Evolutionary conservation across 2,797 vertebrate species (phyloP).

Genomic region (Coregonus suidteri): DNA sequence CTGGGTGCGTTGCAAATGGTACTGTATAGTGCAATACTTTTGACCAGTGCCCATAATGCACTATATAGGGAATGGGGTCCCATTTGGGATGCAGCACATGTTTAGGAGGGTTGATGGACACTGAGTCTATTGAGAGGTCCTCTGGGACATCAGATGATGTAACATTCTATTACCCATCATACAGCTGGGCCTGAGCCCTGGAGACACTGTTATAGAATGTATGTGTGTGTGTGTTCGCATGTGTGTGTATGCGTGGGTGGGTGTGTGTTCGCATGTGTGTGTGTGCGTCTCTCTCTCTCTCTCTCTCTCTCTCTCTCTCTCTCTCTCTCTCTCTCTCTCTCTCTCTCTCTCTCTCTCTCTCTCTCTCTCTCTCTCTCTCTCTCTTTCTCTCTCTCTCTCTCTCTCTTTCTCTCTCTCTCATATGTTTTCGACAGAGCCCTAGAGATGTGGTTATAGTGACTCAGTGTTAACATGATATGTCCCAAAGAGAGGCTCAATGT

Average conservation of each 20-base stretch:
- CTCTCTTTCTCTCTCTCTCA: constrained; percentile 32
- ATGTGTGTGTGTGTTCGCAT: no score
- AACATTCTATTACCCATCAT: constrained; percentile 70
- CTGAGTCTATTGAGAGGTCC: constrained; percentile 57
- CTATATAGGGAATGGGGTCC: no score
- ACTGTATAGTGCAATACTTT: no score
- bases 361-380: constrained; percentile 45
- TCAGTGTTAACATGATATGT: not conserved
- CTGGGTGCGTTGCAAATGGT: no score
- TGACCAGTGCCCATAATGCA: no score
- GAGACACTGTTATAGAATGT: constrained; percentile 41
- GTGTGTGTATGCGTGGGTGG: no score
- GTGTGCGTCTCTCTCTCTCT: not conserved
- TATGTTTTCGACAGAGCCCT: constrained; percentile 59
- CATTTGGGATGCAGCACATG: not conserved
- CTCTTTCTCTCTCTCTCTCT: no score
- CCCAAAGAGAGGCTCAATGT: constrained; percentile 5
- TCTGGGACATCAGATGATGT: constrained; percentile 62
- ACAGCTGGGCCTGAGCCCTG: constrained; percentile 55
- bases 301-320: not conserved
- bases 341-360: constrained; percentile 27
- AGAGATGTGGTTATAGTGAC: constrained; percentile 41
- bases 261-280: no score
- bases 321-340: no score
- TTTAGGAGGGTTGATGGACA: constrained; percentile 66